Evolutionary conservation across 2,797 vertebrate genomes (phyloP).

Genomic region (Vultur gryphus): DNA sequence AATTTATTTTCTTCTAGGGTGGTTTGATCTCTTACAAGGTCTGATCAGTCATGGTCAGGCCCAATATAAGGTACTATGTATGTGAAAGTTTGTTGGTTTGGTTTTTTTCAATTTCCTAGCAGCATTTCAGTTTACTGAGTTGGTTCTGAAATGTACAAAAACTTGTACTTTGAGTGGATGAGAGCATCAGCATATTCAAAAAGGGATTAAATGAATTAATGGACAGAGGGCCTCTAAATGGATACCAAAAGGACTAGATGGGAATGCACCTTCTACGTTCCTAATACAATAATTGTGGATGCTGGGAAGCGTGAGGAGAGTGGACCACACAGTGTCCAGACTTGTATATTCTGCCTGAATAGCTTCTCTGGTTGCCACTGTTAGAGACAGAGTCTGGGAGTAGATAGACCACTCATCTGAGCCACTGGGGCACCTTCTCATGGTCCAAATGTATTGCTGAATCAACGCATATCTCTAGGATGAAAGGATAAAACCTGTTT

Average conservation of each 20-base stretch:
- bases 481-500: background rate
- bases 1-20: background rate
- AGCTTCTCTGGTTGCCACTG: background rate
- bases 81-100: background rate
- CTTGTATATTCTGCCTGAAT: background rate
- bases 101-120: background rate
- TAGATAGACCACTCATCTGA: background rate
- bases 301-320: background rate
- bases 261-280: fast-evolving
- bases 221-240: background rate
- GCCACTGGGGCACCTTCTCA: background rate
- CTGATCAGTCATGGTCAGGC: background rate
- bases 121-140: background rate
- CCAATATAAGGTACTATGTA: background rate
- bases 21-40: background rate
- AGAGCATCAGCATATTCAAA: background rate
- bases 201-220: background rate
- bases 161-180: background rate
- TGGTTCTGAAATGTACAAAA: background rate
- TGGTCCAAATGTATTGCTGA: background rate
- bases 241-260: background rate
- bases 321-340: background rate
- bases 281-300: fast-evolving
- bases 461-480: background rate
- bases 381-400: background rate